Base-by-base conservation (phyloP, 2,113 vertebrate genomes). In the Pelodiscus sinensis region DNA sequence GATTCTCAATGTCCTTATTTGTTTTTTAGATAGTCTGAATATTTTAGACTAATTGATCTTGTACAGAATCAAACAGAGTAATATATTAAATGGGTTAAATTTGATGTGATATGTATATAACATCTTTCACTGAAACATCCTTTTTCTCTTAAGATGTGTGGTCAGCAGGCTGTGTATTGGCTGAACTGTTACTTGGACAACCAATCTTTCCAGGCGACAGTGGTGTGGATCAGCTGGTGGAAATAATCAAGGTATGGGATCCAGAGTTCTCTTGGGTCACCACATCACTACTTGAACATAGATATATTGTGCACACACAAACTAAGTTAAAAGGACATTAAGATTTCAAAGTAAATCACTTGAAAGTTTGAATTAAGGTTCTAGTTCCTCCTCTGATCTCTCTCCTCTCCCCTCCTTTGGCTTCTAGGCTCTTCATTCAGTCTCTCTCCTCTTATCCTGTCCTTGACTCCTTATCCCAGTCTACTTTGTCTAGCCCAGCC, bases 161-260 rank as follows among this genome's bases (percentile, higher is more conserved):
- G 99, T 99, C 99, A 98, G 99, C 99, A 57, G 99, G 99, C 94
- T 99, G 99, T 78, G 99, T 99, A 89, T 97, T 99, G 97, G 99
- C 99, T 84, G 99, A 99, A 96, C 98, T 99, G 96, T 99, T 99
- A 97, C 98, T 99, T 98, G 99, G 99, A 96, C 99, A 99, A 97
- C 99, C 99, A 12, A 99, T 99, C 98, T 99, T 99, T 98, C 99
- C 99, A 73, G 99, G 99, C 81, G 99, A 99, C 98, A 99, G 99
- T 90, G 99, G 99, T 94, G 99, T 99, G 96, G 99, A 99, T 99
- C 99, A 99, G 79, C 97, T 99, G 98, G 99, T 99, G 93, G 99
- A 99, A 98, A 99, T 99, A 95, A 99, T 99, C 96, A 99, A 99
- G 99, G 99, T 99, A 96, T 95, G 97, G 54, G 82, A 87, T 91